Evolutionary conservation across 2,113 vertebrate genomes (phyloP), one percentile per base, ranked within the genome.

Genomic region (Tenrec ecaudatus): DNA sequence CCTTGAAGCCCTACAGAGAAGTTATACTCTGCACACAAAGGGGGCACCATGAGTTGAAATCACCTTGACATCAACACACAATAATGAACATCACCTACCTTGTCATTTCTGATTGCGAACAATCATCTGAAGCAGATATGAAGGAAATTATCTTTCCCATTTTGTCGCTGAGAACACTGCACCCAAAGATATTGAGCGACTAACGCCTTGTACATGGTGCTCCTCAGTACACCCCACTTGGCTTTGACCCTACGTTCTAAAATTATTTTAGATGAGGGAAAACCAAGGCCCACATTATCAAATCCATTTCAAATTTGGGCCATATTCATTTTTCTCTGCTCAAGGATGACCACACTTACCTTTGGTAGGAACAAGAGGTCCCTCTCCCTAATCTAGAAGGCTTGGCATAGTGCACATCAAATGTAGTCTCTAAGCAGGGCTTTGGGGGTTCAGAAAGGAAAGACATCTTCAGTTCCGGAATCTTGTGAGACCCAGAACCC

Each of bases 261-360:
- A 86, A 31, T 16, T 10, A 19, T 71, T 84, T 43, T 4, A 33
- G 0, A 20, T 69, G 1, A 84, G 0, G 93, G 1, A 36, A 69
- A 85, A 86, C 75, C 27, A 84, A 77, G n/a, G 20, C 47, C 40
- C 43, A 27, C 12, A 1, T 40, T 76, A 7, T 29, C 36, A 17
- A 36, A 27, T 9, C 23, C 31, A 66, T 93, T 88, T 86, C 6
- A 47, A 87, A 12, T 36, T 38, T 75, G 40, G 36, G 57, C 47
- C 20, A n/a, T 7, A 31, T 60, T 66, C 43, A 8, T 57, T 78
- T 69, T 38, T 87, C 73, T 82, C 84, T 79, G 9, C 38, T 27
- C 75, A 27, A 3, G n/a, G 27, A 14, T 5, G 47, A 10, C 38
- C 53, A 25, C 11, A 43, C 86, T 95, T 80, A 93, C 95, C 58